phyloP scores from a whole-genome alignment of 2,113 vertebrate species.

The Tachysurus vachellii region DNA sequence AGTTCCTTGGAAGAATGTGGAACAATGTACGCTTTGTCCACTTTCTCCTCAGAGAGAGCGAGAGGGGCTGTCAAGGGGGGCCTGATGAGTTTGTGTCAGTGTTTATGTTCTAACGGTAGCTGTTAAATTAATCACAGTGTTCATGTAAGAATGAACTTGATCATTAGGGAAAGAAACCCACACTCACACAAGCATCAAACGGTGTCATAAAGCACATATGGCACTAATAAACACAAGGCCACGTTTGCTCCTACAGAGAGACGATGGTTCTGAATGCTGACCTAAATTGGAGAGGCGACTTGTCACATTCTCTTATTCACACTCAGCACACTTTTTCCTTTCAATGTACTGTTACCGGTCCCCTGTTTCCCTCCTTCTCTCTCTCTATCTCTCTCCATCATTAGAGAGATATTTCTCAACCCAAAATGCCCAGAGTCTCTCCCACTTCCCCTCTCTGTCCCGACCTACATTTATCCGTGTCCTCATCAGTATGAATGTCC shows the following conservation, averaged over 20 bases:
- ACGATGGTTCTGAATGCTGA: conserved; percentile 71
- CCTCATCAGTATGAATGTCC: background rate
- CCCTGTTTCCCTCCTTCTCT: background rate
- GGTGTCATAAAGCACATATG: conserved; percentile 25
- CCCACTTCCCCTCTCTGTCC: background rate
- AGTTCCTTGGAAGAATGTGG: conserved; percentile 61
- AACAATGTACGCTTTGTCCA: conserved; percentile 72
- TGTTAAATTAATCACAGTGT: conserved; percentile 74
- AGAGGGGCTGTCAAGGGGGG: background rate
- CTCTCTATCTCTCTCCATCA: conserved; percentile 11
- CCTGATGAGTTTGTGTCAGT: conserved; percentile 49
- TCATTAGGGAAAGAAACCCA: conserved; percentile 63
- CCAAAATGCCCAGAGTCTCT: background rate
- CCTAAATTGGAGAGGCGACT: conserved; percentile 72
- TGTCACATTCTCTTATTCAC: conserved; percentile 77
- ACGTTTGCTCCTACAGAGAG: conserved; percentile 33
- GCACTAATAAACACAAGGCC: conserved; percentile 35
- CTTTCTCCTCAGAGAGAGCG: conserved; percentile 32
- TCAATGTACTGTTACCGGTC: background rate
- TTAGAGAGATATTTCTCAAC: background rate
- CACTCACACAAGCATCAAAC: conserved; percentile 7
- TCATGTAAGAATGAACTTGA: conserved; percentile 47
- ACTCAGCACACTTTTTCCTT: conserved; percentile 64
- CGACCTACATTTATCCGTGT: background rate
- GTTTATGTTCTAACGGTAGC: conserved; percentile 44